phyloP scores from a whole-genome alignment of 1,140 invertebrate genomes.

The Contarinia nasturtii region DNA sequence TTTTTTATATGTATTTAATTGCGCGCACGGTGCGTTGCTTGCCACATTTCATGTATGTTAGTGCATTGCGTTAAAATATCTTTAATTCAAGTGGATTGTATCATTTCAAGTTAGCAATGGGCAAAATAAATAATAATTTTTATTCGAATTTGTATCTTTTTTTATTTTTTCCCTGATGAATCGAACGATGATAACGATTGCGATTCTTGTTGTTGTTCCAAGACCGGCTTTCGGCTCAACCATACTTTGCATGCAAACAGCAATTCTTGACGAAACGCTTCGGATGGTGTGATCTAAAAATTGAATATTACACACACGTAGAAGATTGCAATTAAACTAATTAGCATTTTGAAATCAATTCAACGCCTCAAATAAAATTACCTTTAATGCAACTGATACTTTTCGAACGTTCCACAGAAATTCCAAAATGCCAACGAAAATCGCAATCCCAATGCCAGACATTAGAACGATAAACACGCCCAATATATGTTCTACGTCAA shows the following conservation, averaged over 20 bases:
- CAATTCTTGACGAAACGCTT: slow-evolving; percentile 32
- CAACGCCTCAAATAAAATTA: neutral
- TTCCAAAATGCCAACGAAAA: slow-evolving; percentile 41
- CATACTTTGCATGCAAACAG: slow-evolving; percentile 34
- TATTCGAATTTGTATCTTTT: too few relatives aligned
- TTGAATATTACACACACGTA: neutral
- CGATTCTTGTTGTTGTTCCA: slow-evolving; percentile 5
- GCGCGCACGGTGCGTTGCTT: too few relatives aligned
- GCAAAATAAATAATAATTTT: too few relatives aligned
- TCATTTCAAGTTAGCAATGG: too few relatives aligned
- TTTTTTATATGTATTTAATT: too few relatives aligned
- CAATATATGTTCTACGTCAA: too few relatives aligned
- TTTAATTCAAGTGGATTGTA: too few relatives aligned
- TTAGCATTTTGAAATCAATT: neutral
- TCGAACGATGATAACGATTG: too few relatives aligned
- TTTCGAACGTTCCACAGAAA: slow-evolving; percentile 67
- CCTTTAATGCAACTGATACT: slow-evolving; percentile 50
- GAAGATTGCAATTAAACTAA: neutral
- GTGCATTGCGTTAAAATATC: too few relatives aligned
- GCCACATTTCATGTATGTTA: too few relatives aligned
- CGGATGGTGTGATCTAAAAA: slow-evolving; percentile 29
- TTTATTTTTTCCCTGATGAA: neutral
- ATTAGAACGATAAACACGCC: too few relatives aligned
- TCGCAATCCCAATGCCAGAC: slow-evolving; percentile 15
- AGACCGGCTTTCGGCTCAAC: slow-evolving; percentile 27